phyloP scores from a whole-genome alignment of 2,797 vertebrate genomes.

The Agapornis canus region DNA sequence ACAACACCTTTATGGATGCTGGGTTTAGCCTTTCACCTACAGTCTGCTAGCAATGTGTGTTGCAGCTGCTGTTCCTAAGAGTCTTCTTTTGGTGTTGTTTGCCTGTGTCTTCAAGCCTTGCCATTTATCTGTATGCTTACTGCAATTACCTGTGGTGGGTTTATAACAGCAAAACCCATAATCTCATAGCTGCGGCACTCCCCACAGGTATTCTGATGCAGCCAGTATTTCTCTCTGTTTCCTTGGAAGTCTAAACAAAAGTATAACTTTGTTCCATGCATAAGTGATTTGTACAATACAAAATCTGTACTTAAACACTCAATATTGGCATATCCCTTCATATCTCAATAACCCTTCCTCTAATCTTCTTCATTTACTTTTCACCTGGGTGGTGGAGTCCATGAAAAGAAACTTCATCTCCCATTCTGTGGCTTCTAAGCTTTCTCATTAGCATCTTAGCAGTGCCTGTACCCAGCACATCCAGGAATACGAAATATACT shows the following conservation, averaged over 20 bases:
- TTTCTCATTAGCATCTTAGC: neutral
- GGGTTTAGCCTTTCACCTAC: neutral
- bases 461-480: neutral
- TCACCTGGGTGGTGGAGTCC: neutral
- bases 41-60: no score
- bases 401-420: neutral
- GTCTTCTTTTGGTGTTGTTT: no score
- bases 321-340: fast-evolving
- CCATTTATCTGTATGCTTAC: neutral
- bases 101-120: neutral
- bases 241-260: neutral
- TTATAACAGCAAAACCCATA: neutral
- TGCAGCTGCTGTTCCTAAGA: neutral
- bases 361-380: neutral
- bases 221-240: neutral
- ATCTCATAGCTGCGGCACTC: neutral
- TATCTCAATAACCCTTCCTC: no score
- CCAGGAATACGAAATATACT: neutral
- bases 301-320: neutral
- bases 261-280: neutral
- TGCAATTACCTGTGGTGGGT: fast-evolving
- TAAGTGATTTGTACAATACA: neutral
- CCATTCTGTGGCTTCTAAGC: neutral
- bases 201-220: neutral
- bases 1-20: fast-evolving